Evolutionary conservation across 2,797 vertebrate species (phyloP), one percentile per base, ranked within the genome.

Genomic region (Schizopygopsis pylzovi): DNA sequence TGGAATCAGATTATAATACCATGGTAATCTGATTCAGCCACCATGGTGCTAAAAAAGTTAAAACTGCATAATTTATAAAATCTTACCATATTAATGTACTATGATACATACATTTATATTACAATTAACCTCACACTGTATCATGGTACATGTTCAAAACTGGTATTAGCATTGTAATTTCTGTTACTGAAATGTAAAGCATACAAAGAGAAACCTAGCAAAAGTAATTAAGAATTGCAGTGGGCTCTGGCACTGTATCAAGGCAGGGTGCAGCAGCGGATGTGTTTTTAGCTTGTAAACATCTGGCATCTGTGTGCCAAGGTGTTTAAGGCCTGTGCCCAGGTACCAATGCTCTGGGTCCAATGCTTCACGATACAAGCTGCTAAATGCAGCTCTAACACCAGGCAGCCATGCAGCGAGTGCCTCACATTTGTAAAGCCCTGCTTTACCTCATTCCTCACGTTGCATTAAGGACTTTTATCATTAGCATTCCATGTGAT

Each of bases 211-310:
- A 25, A 61, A n/a, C 41, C 39, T n/a, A 45, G 4, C 41, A 54
- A 71, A 25, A 59, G 83, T 80, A 87, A 91, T 73, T 72, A 89
- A 41, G 16, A 86, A 43, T 91, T 86, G 81, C 87, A 67, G 49
- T 67, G 61, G 3, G 72, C 20, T 39, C 73, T 25, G 37, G 61
- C 59, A 76, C 20, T 33, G 77, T 41, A 65, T 41, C 25, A 52
- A 41, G 63, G 41, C 11, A 41, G 37, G 76, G 59, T 63, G 61
- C 65, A 61, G 56, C 43, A 47, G 49, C 12, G 33, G 67, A 63
- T 22, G n/a, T 82, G 59, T 85, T 77, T 88, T 84, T 81, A 33
- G 89, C 90, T 90, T 79, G 91, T 92, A 91, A 94, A 94, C 92
- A 91, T 92, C 89, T 89, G 83, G 52, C 49, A 47, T 79, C 37